phyloP scores from a whole-genome alignment of 2,888 invertebrate genomes.

The Abrostola tripartita region DNA sequence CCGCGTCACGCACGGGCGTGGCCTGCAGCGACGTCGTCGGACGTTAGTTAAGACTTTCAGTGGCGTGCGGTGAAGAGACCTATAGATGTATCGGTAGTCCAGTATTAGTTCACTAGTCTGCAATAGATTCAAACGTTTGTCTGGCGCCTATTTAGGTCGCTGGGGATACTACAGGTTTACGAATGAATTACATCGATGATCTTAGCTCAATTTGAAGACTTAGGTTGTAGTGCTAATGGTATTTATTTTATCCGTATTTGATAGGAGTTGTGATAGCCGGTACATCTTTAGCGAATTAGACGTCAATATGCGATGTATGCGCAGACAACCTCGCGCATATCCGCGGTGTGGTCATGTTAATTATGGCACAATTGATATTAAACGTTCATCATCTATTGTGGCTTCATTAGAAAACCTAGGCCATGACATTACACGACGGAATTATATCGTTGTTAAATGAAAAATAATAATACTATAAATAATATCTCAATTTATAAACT shows the following conservation, averaged over 20 bases:
- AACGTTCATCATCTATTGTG: constrained; percentile 51
- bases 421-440: constrained; percentile 58
- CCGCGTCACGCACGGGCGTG: constrained; percentile 15
- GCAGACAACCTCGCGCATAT: constrained; percentile 11
- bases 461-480: constrained; percentile 21
- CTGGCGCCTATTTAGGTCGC: constrained; percentile 34
- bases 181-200: constrained; percentile 56
- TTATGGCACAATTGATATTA: constrained; percentile 52
- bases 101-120: constrained; percentile 48
- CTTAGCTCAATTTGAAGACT: constrained; percentile 55
- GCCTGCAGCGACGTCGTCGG: not conserved
- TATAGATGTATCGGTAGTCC: constrained; percentile 53
- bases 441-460: constrained; percentile 24
- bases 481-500: constrained; percentile 46
- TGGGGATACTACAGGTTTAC: constrained; percentile 56
- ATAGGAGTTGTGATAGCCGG: constrained; percentile 41
- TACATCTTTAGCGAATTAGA: constrained; percentile 49
- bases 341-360: constrained; percentile 35
- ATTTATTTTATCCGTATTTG: constrained; percentile 51
- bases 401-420: constrained; percentile 58
- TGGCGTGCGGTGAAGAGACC: constrained; percentile 14
- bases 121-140: constrained; percentile 24
- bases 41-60: not conserved
- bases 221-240: constrained; percentile 47
- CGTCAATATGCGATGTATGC: constrained; percentile 9